phyloP scores from a whole-genome alignment of 2,113 vertebrate species.

The Helogale parvula region DNA sequence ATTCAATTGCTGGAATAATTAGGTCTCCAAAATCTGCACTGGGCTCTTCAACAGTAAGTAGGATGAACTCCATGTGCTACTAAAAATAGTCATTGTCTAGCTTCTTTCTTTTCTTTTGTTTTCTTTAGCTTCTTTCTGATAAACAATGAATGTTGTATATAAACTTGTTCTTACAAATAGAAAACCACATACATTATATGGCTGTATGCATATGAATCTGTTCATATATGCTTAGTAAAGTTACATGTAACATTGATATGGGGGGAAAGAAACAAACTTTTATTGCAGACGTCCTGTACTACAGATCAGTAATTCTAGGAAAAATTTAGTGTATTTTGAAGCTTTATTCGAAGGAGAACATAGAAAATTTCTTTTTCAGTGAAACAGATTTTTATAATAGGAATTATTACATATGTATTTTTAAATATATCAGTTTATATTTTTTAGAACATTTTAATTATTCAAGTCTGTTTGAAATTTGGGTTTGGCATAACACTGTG shows the following conservation, averaged over 20 bases:
- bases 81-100: not conserved
- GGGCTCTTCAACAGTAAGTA: constrained; percentile 94
- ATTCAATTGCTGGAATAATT: constrained; percentile 97
- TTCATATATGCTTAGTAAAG: not conserved
- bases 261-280: not conserved
- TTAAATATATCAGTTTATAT: not conserved
- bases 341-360: not conserved
- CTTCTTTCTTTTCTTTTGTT: not conserved
- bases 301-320: not conserved
- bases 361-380: not conserved
- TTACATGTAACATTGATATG: not conserved
- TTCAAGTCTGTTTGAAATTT: constrained; percentile 6
- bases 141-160: not conserved
- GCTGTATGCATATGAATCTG: not conserved
- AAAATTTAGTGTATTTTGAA: not conserved
- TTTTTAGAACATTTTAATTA: constrained; percentile 44
- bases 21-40: constrained; percentile 93
- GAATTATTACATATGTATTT: not conserved
- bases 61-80: not conserved
- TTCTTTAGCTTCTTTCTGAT: not conserved
- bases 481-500: not conserved
- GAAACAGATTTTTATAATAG: constrained; percentile 32
- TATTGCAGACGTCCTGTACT: not conserved
- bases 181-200: not conserved
- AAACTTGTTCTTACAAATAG: not conserved